Evolutionary conservation across 2,113 vertebrate genomes (phyloP).

Genomic region (Microtus montanus): DNA sequence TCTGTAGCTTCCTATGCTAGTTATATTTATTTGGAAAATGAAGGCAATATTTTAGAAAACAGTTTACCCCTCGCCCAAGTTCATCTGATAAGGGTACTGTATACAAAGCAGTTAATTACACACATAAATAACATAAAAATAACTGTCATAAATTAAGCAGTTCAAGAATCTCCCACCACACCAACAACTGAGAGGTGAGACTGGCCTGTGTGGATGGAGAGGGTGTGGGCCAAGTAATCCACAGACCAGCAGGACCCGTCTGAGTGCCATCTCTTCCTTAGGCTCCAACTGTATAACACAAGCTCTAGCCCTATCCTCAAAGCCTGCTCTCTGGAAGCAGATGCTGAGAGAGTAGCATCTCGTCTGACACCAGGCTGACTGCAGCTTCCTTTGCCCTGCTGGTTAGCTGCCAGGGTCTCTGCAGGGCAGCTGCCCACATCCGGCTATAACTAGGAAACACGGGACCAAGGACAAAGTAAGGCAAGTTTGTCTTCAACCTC

Average conservation of each 20-base stretch:
- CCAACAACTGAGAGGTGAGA: not conserved
- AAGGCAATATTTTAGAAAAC: conserved; percentile 48
- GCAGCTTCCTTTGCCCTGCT: rapidly evolving
- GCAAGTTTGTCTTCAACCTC: not conserved
- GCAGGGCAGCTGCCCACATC: not conserved
- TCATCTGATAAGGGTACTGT: not conserved
- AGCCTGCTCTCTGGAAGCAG: rapidly evolving
- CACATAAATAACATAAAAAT: conserved; percentile 79
- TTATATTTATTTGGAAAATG: not conserved
- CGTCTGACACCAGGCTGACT: rapidly evolving
- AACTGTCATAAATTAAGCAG: conserved; percentile 74
- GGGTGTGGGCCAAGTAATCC: not conserved
- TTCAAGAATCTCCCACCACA: not conserved
- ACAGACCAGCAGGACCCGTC: not conserved
- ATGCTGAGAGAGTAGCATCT: not conserved
- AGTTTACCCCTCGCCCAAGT: not conserved
- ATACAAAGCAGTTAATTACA: conserved; percentile 67
- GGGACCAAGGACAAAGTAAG: not conserved
- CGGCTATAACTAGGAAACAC: too few species aligned
- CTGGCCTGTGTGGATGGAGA: not conserved
- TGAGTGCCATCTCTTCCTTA: not conserved
- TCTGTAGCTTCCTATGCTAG: not conserved
- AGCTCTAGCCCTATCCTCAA: not conserved
- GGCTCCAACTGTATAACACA: not conserved
- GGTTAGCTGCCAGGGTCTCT: rapidly evolving